Evolutionary conservation across 2,797 vertebrate species (phyloP).

Genomic region (Acanthopagrus latus): DNA sequence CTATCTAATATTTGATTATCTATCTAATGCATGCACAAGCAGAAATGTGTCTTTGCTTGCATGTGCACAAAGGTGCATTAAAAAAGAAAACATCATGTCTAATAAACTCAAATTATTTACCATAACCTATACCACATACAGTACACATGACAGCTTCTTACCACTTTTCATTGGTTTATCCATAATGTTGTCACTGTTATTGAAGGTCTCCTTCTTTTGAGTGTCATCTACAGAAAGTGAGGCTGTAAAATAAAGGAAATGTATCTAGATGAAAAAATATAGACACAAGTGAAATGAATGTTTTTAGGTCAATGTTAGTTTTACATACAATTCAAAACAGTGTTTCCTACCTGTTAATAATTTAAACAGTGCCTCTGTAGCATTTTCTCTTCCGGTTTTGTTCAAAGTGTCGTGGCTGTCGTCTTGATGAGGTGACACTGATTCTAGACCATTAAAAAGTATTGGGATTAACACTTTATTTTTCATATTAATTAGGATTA

Average conservation of each 20-base stretch:
- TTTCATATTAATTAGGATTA: not conserved
- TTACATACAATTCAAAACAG: not conserved
- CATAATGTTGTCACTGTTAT: not conserved
- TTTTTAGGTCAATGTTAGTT: not conserved
- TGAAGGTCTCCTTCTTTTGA: not conserved
- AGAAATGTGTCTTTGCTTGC: too few relatives aligned
- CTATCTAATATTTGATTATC: too few relatives aligned
- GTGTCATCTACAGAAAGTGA: conserved; percentile 17
- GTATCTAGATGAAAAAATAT: not conserved
- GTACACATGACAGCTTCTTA: conserved; percentile 24
- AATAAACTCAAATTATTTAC: not conserved
- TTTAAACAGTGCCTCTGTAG: conserved; percentile 8
- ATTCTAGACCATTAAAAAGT: conserved; percentile 13
- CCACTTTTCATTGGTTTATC: conserved; percentile 55
- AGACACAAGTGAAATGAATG: not conserved
- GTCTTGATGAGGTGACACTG: conserved; percentile 4
- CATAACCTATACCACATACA: not conserved
- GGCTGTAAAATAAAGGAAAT: conserved; percentile 33
- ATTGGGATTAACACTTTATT: not conserved
- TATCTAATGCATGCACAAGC: too few relatives aligned
- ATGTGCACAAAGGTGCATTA: too few relatives aligned
- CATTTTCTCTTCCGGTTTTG: not conserved
- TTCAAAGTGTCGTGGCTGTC: not conserved
- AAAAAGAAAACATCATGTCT: too few relatives aligned
- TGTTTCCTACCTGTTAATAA: conserved; percentile 29